Conservation (phyloP, 2,797 vertebrate species). For the Lophius americanus region DNA sequence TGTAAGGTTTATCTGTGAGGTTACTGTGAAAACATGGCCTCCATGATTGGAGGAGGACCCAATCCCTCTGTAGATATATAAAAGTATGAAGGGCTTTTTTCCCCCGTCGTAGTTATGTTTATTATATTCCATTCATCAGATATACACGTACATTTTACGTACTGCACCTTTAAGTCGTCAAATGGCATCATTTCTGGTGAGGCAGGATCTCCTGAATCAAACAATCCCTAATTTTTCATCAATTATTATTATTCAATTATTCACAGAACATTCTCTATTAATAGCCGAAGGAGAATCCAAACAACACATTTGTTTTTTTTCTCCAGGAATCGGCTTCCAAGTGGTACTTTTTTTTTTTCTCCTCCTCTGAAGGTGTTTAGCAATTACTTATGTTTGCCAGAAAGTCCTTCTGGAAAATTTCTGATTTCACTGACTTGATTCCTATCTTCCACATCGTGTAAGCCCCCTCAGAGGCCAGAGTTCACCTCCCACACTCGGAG, state of each 20-base stretch:
- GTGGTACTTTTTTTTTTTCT: constrained; percentile 9
- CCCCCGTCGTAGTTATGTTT: no score
- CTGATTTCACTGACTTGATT: constrained; percentile 64
- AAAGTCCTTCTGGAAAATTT: constrained; percentile 28
- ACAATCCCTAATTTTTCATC: not conserved
- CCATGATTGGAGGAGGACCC: no score
- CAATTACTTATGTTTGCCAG: not conserved
- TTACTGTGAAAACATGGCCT: no score
- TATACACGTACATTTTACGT: no score
- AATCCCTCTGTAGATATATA: no score
- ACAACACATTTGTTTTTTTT: no score
- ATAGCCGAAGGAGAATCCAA: no score
- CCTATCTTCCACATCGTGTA: constrained; percentile 50
- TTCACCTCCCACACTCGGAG: constrained; percentile 59
- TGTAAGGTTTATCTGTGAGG: no score
- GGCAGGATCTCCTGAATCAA: not conserved
- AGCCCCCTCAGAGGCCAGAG: constrained; percentile 51
- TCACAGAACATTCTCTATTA: no score
- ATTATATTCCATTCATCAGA: no score
- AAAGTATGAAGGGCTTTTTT: no score
- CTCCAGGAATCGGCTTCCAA: constrained; percentile 2
- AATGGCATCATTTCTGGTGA: constrained; percentile 1
- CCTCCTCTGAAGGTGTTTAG: constrained; percentile 1
- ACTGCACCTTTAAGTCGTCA: constrained; percentile 4
- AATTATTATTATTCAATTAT: no score